Evolutionary conservation across 2,797 vertebrate species (phyloP), one percentile per base, ranked within the genome.

Genomic region (Hoplostethus mediterraneus): DNA sequence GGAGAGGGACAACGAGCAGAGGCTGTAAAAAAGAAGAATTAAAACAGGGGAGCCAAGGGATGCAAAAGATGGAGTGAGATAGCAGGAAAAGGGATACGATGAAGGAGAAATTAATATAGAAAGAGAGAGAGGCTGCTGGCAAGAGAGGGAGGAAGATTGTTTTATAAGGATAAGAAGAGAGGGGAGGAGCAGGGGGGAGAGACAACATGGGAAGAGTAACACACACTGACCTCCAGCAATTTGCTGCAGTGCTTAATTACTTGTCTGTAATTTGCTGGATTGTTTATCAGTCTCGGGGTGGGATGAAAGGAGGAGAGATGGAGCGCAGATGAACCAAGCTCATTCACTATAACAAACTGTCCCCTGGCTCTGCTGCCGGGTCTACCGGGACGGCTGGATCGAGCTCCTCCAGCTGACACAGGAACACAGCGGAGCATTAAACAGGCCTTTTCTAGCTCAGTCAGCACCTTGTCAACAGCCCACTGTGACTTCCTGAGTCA

Each of bases 391-490:
- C 67, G 38, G 3, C 57, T 60, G 38, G 36, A 31, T 81, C 70
- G 54, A 48, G 53, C 60, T 48, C 52, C 12, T 78, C 30, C 73
- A 49, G 38, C 63, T 81, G 70, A 73, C 44, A 14, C 30, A 31
- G 38, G 59, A 69, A 67, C 40, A 56, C 62, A 6, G 47, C 16
- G 52, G 45, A 58, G 67, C 73, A 47, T 76, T 56, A 58, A 64
- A 51, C 58, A 47, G 51, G 12, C 16, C 21, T 61, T 21, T 73
- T 52, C 53, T 33, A 14, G 25, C 75, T 65, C 48, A 47, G 71
- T 73, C 71, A 66, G 62, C 79, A 76, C 44, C 49, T 69, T 71
- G 79, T 75, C 80, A 79, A 67, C 53, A 66, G 55, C 77, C 51
- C 16, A 14, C 45, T 60, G 73, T 63, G 16, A 61, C 40, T 55